Percentiles rank a stretch among this genome's conserved stretches.
phyloP scores from a whole-genome alignment of 1,140 invertebrate genomes.

The Belonocnema kinseyi region DNA sequence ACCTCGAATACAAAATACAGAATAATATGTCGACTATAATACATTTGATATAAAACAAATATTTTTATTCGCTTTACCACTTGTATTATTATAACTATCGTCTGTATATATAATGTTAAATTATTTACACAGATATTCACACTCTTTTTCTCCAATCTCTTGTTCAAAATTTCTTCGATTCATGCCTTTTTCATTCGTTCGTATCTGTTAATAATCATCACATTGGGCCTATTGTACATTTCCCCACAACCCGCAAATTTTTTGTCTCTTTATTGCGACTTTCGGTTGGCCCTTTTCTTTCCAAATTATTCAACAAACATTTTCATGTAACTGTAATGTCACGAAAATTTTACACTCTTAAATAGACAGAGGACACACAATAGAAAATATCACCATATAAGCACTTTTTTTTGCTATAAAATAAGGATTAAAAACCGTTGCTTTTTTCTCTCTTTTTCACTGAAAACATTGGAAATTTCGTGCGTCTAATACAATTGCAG shows the following conservation, averaged over 20 bases:
- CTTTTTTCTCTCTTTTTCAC: not conserved
- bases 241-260: slow-evolving; percentile 65
- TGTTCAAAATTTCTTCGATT: slow-evolving; percentile 50
- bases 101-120: slow-evolving; percentile 67
- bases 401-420: slow-evolving; percentile 24
- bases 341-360: slow-evolving; percentile 7
- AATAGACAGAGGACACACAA: slow-evolving; percentile 18
- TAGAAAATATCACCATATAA: slow-evolving; percentile 1
- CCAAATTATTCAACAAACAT: slow-evolving; percentile 11
- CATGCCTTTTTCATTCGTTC: slow-evolving; percentile 49
- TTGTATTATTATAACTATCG: slow-evolving; percentile 66
- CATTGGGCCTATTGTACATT: slow-evolving; percentile 74
- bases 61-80: slow-evolving; percentile 69
- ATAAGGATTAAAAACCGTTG: not conserved
- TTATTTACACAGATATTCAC: slow-evolving; percentile 72
- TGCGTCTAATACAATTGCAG: slow-evolving; percentile 8
- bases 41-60: slow-evolving; percentile 74
- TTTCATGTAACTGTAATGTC: not conserved
- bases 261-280: slow-evolving; percentile 55
- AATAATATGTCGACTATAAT: slow-evolving; percentile 56
- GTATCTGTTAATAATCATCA: slow-evolving; percentile 65
- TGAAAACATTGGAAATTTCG: not conserved
- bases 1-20: slow-evolving; percentile 74
- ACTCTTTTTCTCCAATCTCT: slow-evolving; percentile 52
- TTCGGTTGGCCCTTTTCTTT: slow-evolving; percentile 46